These are phyloP conservation scores for Germaria angustata DNA, from an alignment of 2,888 invertebrate species.

Conservation along the genomic window DNA sequence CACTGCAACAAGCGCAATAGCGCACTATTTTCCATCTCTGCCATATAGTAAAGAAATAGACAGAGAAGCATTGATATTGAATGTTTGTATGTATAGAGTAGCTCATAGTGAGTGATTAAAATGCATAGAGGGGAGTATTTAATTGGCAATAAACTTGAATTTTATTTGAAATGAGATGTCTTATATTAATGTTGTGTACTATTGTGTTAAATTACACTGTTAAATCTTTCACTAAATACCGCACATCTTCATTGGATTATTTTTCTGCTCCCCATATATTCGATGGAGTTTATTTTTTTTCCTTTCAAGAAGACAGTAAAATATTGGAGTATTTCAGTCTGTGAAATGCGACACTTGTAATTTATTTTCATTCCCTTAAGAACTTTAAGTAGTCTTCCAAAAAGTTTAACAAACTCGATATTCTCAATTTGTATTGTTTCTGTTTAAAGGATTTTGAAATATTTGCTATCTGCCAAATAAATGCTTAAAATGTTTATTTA, in stretches of 20 bases:
- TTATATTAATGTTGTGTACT: background rate
- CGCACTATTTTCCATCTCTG: background rate
- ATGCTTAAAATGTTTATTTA: slow-evolving; percentile 18
- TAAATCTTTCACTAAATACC: background rate
- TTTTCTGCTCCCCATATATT: slow-evolving; percentile 1
- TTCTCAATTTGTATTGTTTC: background rate
- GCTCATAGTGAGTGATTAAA: background rate
- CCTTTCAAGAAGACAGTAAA: background rate
- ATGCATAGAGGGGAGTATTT: slow-evolving; percentile 14
- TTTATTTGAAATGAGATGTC: slow-evolving; percentile 24
- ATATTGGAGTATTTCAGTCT: background rate
- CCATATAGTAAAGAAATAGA: background rate
- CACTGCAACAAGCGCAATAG: no score
- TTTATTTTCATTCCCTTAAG: slow-evolving; percentile 10
- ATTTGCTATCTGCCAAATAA: slow-evolving; percentile 1
- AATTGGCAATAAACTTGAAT: slow-evolving; percentile 52
- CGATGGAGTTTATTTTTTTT: background rate
- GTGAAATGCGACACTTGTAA: slow-evolving; percentile 13
- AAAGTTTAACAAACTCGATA: background rate
- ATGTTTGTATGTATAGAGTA: no score
- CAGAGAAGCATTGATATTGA: no score
- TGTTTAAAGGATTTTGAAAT: slow-evolving; percentile 11
- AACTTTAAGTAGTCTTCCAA: slow-evolving; percentile 27
- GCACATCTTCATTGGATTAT: background rate
- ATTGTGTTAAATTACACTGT: slow-evolving; percentile 13